phyloP scores from a whole-genome alignment of 2,888 invertebrate genomes.

The Amblyjoppa proteus region DNA sequence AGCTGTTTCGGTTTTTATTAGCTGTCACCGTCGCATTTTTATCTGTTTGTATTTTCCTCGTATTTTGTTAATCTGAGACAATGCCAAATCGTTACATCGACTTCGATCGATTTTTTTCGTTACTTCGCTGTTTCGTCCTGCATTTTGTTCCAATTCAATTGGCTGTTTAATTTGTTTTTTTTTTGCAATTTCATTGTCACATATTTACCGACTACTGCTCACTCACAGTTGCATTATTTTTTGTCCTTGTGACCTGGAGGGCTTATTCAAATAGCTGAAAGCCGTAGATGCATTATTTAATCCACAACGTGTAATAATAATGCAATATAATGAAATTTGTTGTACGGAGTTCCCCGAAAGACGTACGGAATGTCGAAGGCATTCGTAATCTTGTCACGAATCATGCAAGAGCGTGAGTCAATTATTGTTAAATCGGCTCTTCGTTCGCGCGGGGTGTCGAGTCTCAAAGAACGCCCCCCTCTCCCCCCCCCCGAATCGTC shows the following conservation, averaged over 20 bases:
- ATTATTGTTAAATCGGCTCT: background rate
- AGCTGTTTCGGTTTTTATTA: background rate
- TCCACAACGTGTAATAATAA: no score
- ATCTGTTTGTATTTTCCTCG: background rate
- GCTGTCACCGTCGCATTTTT: background rate
- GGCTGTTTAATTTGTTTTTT: background rate
- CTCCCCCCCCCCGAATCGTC: background rate
- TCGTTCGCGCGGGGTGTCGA: no score
- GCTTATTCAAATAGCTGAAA: background rate
- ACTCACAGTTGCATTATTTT: background rate
- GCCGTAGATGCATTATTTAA: constrained; percentile 7
- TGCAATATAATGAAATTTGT: background rate
- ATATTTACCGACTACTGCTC: background rate
- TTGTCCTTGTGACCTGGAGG: background rate
- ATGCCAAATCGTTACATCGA: no score
- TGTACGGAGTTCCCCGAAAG: background rate
- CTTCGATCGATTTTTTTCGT: no score
- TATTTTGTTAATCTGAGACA: no score
- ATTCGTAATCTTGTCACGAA: constrained; percentile 1
- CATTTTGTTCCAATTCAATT: background rate
- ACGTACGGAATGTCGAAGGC: no score
- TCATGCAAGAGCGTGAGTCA: background rate
- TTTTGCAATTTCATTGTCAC: background rate
- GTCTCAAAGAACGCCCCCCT: no score
- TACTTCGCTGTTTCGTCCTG: background rate